Base-by-base conservation (phyloP, 2,113 vertebrate species). In the Stomatorhinus ivindoensis region DNA sequence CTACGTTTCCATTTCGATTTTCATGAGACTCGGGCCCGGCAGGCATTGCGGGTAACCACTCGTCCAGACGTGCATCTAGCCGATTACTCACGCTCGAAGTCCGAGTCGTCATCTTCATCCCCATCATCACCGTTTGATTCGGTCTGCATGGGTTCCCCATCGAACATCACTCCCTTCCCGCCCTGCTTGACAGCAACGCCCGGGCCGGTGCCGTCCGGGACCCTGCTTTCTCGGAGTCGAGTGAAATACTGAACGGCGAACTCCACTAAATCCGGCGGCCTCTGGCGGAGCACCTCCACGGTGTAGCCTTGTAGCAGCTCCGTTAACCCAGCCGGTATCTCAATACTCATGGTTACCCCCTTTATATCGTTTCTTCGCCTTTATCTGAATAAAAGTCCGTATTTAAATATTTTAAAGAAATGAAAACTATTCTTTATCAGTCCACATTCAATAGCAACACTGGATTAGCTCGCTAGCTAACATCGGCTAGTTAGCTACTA, bases 291-390 rank as follows among this genome's bases (percentile, higher is more conserved):
- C 91, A 99, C 98, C 94, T 99, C 98, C 94, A 99, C 98, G 11
- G 98, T 99, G 94, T 98, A 99, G 91, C 98, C 97, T 95, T 99
- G 97, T 94, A 99, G 97, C 93, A 99, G 96, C 94, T 99, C 98
- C 80, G 97, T 99, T 94, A 99, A 95, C 91, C 98, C 98, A 91
- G 96, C 95, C 82, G 98, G 98, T 94, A 99, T 99, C 94, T 98
- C 97, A 94, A 99, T 98, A 96, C 96, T 99, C 98, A 99, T 99
- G 94, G 93, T 89, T 85, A 31, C 88, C 51, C 27, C 76, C 94
- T 93, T 92, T 86, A 89, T 42, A 35, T 76, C 19, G 19, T 65
- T n/a, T 44, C 19, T 61, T 86, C 17, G 13, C 82, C 6, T 89
- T 46, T 61, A 48, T 47, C 83, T 69, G 31, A 61, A 39, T 31